Evolutionary conservation across 2,888 invertebrate species (phyloP).

Genomic region (Parochlus steinenii): DNA sequence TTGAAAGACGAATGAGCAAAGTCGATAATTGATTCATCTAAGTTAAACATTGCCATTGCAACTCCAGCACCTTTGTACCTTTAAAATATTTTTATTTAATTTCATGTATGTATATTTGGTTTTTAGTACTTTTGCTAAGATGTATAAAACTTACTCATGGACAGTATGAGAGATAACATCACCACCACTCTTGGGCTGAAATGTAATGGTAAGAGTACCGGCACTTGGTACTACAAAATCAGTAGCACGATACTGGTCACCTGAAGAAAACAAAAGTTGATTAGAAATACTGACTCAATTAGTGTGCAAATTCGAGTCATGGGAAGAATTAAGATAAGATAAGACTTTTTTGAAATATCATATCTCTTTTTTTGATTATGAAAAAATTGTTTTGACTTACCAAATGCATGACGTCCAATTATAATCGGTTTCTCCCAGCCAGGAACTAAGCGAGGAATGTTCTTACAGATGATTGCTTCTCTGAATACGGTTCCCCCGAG

Average conservation of each 20-base stretch:
- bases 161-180: constrained; percentile 55
- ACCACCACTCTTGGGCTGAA: constrained; percentile 44
- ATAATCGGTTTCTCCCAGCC: constrained; percentile 95
- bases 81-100: too few species aligned
- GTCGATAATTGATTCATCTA: constrained; percentile 79
- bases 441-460: constrained; percentile 87
- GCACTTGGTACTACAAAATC: constrained; percentile 88
- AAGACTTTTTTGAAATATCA: too few species aligned
- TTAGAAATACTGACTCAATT: too few species aligned
- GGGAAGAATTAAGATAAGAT: too few species aligned
- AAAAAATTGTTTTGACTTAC: too few species aligned
- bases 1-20: constrained; percentile 93
- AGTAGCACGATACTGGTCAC: constrained; percentile 93
- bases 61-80: constrained; percentile 78
- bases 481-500: constrained; percentile 64
- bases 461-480: constrained; percentile 76
- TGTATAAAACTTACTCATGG: too few species aligned
- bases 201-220: constrained; percentile 75
- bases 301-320: too few species aligned
- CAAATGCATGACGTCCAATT: constrained; percentile 96
- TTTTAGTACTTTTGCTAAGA: too few species aligned
- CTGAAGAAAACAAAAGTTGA: too few species aligned
- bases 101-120: too few species aligned
- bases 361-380: too few species aligned
- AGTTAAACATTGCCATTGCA: constrained; percentile 91